Percentiles rank a stretch among this genome's conserved stretches.
phyloP scores from a whole-genome alignment of 2,113 vertebrate species.

The Stegostoma tigrinum region DNA sequence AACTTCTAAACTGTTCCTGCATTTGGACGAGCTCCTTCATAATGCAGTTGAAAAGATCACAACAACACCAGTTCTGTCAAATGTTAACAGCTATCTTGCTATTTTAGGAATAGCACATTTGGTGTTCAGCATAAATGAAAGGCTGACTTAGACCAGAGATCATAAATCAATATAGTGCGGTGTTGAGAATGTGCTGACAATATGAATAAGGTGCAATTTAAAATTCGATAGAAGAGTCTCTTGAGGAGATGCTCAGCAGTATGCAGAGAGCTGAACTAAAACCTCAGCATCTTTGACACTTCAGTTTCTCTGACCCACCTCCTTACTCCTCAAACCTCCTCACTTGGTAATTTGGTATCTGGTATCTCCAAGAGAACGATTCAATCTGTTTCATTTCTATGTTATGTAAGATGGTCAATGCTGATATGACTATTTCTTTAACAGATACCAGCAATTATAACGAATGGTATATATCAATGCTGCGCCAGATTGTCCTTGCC shows the following conservation, averaged over 20 bases:
- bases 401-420: background rate
- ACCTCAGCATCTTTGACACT: slow-evolving; percentile 5
- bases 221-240: slow-evolving; percentile 19
- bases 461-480: background rate
- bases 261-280: background rate
- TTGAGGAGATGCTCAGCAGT: background rate
- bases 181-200: slow-evolving; percentile 34
- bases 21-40: background rate
- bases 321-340: background rate
- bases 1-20: background rate
- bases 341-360: background rate
- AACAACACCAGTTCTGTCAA: slow-evolving; percentile 7
- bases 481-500: no score
- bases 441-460: background rate
- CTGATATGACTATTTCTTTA: background rate
- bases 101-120: slow-evolving; percentile 33
- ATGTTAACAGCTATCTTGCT: slow-evolving; percentile 27
- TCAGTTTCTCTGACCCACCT: background rate
- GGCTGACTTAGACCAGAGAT: slow-evolving; percentile 4
- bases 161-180: slow-evolving; percentile 27
- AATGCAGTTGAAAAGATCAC: background rate
- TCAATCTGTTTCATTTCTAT: background rate
- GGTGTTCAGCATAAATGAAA: slow-evolving; percentile 31
- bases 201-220: slow-evolving; percentile 24
- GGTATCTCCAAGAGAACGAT: background rate